Evolutionary conservation across 2,113 vertebrate genomes (phyloP).

Genomic region (Rana temporaria): DNA sequence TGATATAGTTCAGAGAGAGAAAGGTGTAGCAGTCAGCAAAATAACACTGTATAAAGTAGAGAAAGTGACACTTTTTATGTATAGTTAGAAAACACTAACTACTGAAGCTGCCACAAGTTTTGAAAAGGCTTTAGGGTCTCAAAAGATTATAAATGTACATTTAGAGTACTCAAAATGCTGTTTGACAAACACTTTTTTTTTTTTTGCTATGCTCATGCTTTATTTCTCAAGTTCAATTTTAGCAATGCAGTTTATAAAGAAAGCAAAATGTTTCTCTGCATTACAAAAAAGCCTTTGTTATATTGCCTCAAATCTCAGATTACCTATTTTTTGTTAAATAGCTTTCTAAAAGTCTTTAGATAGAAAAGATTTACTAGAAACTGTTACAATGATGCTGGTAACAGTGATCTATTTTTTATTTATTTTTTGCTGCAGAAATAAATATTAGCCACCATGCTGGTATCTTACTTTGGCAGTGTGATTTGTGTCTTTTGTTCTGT

Average conservation of each 20-base stretch:
- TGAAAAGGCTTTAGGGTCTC: slow-evolving; percentile 56
- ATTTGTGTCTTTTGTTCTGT: too few species aligned
- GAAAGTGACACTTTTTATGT: slow-evolving; percentile 56
- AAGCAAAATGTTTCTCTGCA: background rate
- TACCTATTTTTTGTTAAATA: too few species aligned
- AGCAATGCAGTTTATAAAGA: slow-evolving; percentile 17
- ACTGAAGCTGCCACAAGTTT: slow-evolving; percentile 50
- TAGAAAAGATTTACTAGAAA: too few species aligned
- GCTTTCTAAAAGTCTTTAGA: too few species aligned
- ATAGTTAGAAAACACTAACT: slow-evolving; percentile 50
- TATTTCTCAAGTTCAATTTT: slow-evolving; percentile 24
- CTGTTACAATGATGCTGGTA: too few species aligned
- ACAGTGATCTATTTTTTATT: too few species aligned
- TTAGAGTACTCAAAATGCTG: slow-evolving; percentile 43
- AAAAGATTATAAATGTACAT: slow-evolving; percentile 56
- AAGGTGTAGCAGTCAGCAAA: slow-evolving; percentile 57
- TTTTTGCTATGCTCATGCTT: slow-evolving; percentile 52
- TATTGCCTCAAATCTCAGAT: background rate
- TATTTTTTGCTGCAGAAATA: too few species aligned
- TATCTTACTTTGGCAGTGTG: too few species aligned
- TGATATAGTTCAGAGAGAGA: slow-evolving; percentile 52
- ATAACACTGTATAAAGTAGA: slow-evolving; percentile 44
- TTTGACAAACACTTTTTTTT: slow-evolving; percentile 34
- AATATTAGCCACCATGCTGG: too few species aligned
- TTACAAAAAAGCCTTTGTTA: slow-evolving; percentile 1